Percentiles rank a stretch among this genome's conserved stretches.
Evolutionary conservation across 2,888 invertebrate genomes (phyloP).

Genomic region (Platyscelio sp.): DNA sequence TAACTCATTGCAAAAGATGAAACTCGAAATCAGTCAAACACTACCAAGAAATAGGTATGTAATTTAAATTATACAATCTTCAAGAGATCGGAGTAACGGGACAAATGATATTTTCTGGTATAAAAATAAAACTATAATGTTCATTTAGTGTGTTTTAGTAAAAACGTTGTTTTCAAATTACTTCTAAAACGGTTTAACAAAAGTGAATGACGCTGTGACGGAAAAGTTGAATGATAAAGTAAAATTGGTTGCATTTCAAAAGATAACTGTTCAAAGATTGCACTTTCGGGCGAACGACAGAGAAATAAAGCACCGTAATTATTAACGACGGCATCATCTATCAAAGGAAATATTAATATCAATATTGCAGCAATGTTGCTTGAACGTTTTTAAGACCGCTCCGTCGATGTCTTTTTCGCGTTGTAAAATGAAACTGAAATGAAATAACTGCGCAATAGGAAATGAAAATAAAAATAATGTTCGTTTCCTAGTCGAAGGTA

Average conservation of each 20-base stretch:
- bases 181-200: constrained; percentile 8
- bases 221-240: constrained; percentile 3
- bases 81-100: constrained; percentile 25
- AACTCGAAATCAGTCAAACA: neutral
- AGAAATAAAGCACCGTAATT: constrained; percentile 22
- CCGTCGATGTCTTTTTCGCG: no score
- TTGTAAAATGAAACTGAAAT: no score
- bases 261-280: constrained; percentile 27
- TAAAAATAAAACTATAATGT: neutral
- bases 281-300: constrained; percentile 4
- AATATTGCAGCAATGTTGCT: neutral
- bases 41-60: neutral
- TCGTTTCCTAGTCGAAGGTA: no score
- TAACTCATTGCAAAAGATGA: constrained; percentile 17
- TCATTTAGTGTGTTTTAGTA: neutral
- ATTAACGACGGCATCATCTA: neutral
- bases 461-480: no score
- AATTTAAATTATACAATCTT: constrained; percentile 42
- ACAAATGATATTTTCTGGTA: constrained; percentile 6
- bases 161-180: constrained; percentile 19
- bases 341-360: neutral
- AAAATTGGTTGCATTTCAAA: constrained; percentile 1
- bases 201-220: constrained; percentile 28
- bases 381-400: no score
- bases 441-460: no score